These are phyloP conservation scores for Xiphorhynchus erythropygius DNA, from an alignment of 2,797 vertebrate species.

Conservation along the genomic window DNA sequence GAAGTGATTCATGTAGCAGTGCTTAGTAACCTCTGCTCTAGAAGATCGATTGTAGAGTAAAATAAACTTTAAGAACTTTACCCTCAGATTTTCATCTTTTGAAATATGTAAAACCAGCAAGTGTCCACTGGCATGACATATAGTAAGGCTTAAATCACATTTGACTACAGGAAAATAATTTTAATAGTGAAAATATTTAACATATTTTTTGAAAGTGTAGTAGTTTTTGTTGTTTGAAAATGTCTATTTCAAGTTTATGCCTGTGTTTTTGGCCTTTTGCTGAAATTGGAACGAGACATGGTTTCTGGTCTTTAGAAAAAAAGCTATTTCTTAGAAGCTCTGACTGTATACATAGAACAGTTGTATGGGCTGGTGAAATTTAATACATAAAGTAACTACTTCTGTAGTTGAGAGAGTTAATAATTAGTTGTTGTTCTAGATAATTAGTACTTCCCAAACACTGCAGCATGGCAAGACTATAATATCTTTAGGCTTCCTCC, in stretches of 20 bases:
- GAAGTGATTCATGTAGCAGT: not conserved
- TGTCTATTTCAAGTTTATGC: not conserved
- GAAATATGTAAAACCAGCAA: not conserved
- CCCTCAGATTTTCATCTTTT: not conserved
- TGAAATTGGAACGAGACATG: not conserved
- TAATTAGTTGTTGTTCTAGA: not conserved
- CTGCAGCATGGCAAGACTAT: not conserved
- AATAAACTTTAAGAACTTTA: not conserved
- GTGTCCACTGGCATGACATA: not conserved
- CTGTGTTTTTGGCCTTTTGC: not conserved
- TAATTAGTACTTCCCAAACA: not conserved
- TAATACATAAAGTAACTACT: not conserved
- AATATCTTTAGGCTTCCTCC: not conserved
- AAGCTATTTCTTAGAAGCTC: not conserved
- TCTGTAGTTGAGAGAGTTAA: not conserved
- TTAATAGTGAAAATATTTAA: not conserved
- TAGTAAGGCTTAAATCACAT: not conserved
- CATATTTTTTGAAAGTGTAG: not conserved
- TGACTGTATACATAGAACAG: not conserved
- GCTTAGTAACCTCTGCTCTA: not conserved
- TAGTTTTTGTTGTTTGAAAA: not conserved
- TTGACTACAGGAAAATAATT: not conserved
- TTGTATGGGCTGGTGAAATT: not conserved
- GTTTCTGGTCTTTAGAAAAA: not conserved
- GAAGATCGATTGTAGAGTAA: not conserved